Evolutionary conservation across 2,113 vertebrate genomes (phyloP).

Genomic region (Perca flavescens): DNA sequence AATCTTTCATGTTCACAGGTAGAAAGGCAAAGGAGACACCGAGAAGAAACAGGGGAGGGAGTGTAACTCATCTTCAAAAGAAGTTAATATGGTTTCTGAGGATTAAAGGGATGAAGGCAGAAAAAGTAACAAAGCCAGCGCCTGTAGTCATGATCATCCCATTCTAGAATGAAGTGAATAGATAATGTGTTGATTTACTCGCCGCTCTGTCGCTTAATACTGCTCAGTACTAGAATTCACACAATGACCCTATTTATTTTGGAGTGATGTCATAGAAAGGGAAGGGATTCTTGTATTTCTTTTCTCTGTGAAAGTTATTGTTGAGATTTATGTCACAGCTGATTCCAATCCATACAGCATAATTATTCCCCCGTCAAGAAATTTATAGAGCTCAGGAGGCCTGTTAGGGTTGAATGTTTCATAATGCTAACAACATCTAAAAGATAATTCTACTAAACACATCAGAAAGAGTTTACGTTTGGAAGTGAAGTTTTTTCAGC

Average conservation of each 20-base stretch:
- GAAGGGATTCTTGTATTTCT: constrained; percentile 37
- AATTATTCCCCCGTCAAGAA: constrained; percentile 37
- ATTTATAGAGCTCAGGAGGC: constrained; percentile 67
- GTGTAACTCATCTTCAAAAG: constrained; percentile 81
- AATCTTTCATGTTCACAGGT: constrained; percentile 80
- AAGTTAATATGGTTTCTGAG: constrained; percentile 69
- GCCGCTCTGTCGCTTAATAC: constrained; percentile 40
- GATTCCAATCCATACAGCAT: constrained; percentile 64
- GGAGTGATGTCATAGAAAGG: constrained; percentile 38
- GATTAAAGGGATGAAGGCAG: constrained; percentile 77
- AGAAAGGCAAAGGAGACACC: constrained; percentile 70
- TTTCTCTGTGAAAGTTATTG: constrained; percentile 48
- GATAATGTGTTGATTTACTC: constrained; percentile 66
- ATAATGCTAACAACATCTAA: constrained; percentile 63
- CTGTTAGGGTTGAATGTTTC: constrained; percentile 47
- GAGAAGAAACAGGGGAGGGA: constrained; percentile 63
- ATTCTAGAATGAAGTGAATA: constrained; percentile 29
- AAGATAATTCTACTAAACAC: constrained; percentile 33
- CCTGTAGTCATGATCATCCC: constrained; percentile 62
- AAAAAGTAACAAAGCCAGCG: constrained; percentile 69
- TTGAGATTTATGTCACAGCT: constrained; percentile 73
- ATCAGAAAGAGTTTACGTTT: constrained; percentile 46
- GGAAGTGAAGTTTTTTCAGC: constrained; percentile 61
- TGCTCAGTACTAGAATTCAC: constrained; percentile 29
- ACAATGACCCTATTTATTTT: constrained; percentile 59